A percentile compares a stretch with the other conserved stretches of the same genome.
phyloP scores from a whole-genome alignment of 2,888 invertebrate genomes.

The Magallana nippona region DNA sequence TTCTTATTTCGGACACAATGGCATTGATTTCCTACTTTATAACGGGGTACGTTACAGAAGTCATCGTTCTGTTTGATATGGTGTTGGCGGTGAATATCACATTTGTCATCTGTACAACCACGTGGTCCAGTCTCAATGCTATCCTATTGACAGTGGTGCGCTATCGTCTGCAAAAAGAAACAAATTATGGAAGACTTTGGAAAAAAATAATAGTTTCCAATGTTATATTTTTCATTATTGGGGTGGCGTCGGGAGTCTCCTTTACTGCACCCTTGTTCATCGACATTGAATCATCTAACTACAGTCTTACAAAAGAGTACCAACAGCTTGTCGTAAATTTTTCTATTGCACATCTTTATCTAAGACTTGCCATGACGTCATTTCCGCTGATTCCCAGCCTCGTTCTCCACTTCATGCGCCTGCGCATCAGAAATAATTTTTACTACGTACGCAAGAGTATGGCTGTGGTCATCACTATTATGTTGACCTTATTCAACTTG shows the following conservation, averaged over 20 bases:
- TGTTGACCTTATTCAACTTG: neutral
- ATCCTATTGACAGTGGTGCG: constrained; percentile 3
- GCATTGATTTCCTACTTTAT: neutral
- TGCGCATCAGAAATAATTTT: constrained; percentile 7
- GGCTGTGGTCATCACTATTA: neutral
- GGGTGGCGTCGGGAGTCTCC: neutral
- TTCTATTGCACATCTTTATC: neutral
- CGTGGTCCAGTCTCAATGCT: neutral
- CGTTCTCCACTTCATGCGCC: constrained; percentile 13
- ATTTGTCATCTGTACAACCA: constrained; percentile 12
- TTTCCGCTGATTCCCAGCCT: neutral
- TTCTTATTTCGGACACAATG: neutral
- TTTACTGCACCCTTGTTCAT: neutral
- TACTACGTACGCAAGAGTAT: neutral
- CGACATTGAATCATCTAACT: neutral
- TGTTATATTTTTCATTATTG: neutral
- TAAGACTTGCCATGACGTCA: constrained; percentile 12
- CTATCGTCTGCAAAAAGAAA: neutral
- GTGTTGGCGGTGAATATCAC: neutral
- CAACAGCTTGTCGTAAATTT: constrained; percentile 14
- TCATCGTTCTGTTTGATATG: neutral
- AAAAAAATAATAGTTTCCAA: neutral
- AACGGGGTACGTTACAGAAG: constrained; percentile 1
- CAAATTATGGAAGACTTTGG: neutral
- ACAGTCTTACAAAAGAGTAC: neutral